A percentile compares a stretch with the other conserved stretches of the same genome.
These are phyloP conservation scores for Peucedramus taeniatus DNA, from an alignment of 2,113 vertebrate genomes.

Conservation along the genomic window DNA sequence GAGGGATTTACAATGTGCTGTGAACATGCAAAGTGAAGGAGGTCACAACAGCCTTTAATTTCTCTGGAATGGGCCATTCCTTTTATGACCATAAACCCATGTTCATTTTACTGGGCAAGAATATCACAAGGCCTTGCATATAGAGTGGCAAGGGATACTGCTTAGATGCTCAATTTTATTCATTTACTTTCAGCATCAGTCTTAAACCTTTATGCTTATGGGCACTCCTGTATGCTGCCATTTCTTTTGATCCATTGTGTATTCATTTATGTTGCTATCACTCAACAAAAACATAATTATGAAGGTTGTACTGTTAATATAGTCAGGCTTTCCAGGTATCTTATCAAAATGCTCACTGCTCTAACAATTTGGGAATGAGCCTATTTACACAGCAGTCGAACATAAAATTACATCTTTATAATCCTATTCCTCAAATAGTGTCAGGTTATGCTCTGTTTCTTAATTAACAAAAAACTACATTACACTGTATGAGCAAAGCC, in stretches of 20 bases:
- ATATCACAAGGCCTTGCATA: not conserved
- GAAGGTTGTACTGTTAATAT: not conserved
- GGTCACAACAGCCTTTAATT: not conserved
- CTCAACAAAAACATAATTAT: not conserved
- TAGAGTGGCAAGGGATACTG: not conserved
- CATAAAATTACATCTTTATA: conserved; percentile 28
- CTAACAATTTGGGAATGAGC: not conserved
- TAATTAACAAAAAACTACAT: conserved; percentile 27
- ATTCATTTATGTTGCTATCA: not conserved
- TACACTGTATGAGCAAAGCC: not conserved
- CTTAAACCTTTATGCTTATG: not conserved
- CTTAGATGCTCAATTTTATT: not conserved
- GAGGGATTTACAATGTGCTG: not conserved
- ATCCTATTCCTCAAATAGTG: not conserved
- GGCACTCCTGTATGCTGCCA: not conserved
- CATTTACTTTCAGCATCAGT: not conserved
- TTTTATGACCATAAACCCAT: not conserved
- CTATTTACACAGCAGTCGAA: conserved; percentile 18
- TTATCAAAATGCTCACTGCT: not conserved
- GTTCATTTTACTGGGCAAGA: accelerated
- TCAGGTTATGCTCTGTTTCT: not conserved
- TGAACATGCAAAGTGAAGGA: not conserved
- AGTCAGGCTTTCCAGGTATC: not conserved
- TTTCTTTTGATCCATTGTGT: not conserved
- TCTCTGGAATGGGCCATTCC: not conserved